phyloP scores from a whole-genome alignment of 2,113 vertebrate species.

The Prionailurus bengalensis region DNA sequence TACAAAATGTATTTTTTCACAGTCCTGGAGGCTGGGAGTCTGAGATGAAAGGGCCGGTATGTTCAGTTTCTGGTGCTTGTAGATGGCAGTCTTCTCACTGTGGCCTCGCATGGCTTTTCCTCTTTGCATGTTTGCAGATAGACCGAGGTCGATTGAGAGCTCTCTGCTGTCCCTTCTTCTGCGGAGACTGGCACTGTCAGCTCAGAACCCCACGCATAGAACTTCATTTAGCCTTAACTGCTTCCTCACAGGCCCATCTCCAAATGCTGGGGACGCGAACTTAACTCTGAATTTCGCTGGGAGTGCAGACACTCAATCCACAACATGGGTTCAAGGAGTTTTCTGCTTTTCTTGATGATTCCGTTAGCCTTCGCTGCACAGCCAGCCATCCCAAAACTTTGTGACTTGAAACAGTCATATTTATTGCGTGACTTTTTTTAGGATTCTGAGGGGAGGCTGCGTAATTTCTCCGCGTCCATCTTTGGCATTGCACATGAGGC shows the following conservation, averaged over 20 bases:
- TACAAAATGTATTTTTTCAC: background rate
- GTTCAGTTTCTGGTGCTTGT: background rate
- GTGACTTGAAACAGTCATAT: background rate
- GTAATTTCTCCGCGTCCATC: background rate
- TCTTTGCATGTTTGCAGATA: background rate
- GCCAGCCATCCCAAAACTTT: background rate
- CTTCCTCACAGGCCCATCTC: no score
- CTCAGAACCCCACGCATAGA: background rate
- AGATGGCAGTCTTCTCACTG: background rate
- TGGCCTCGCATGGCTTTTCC: background rate
- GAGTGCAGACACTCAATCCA: background rate
- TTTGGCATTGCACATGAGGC: accelerated
- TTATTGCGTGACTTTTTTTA: background rate
- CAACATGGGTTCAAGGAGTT: no score
- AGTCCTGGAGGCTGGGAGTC: background rate
- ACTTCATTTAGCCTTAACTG: background rate
- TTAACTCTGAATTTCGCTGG: background rate
- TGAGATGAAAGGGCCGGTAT: background rate
- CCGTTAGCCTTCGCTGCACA: background rate
- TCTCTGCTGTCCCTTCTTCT: background rate
- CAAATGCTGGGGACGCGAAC: no score
- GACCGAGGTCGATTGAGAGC: accelerated
- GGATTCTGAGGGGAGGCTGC: background rate
- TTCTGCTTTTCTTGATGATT: background rate
- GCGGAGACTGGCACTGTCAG: background rate